Base-by-base conservation (phyloP, 1,140 invertebrate genomes). In the Harpegnathos saltator region DNA sequence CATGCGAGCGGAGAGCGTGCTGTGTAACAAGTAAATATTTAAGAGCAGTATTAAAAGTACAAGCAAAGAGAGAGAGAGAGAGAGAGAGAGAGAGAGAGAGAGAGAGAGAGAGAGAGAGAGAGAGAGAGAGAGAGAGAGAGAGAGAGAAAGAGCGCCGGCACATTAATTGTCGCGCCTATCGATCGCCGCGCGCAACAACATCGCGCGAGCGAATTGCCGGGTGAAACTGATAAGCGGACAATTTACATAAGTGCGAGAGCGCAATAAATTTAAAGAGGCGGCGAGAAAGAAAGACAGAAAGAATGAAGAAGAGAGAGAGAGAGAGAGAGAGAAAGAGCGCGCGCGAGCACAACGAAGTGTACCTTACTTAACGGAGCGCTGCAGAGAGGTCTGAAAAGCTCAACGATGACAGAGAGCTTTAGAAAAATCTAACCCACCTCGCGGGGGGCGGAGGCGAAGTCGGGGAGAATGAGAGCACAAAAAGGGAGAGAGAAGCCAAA, bases 371-470 rank as follows among this genome's bases (percentile, higher is more conserved):
- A 82, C 69, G 69, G 69, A 82, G 56, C 69, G 59, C 56, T 71
- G 65, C 24, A 22, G 65, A 59, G 54, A 80, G 69, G 75, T 80
- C 75, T 69, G 33, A 56, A 59, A 80, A 71, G 63, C 75, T 80
- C 63, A 80, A 69, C 75, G 75, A 80, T 71, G 75, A 80, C 65
- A 71, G 54, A 71, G 58, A 14, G 52, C 62, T 78, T 71, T 84
- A 54, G 66, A 82, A 82, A 69, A 82, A 82, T 65, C 65, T 54
- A 80, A 71, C 52, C 75, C 33, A 19, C 17, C n/a, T 29, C 17
- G 38, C 52, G 52, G 17, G n/a, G 11, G 29, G 44, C 19, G 17
- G 38, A 44, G 29, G 24, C 0, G 58, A 44, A 38, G 14, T 22
- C 24, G 17, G 58, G 19, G 26, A 22, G n/a, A 3, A 11, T 24